These are phyloP conservation scores for Emys orbicularis DNA, from an alignment of 2,797 vertebrate genomes.

Conservation along the genomic window DNA sequence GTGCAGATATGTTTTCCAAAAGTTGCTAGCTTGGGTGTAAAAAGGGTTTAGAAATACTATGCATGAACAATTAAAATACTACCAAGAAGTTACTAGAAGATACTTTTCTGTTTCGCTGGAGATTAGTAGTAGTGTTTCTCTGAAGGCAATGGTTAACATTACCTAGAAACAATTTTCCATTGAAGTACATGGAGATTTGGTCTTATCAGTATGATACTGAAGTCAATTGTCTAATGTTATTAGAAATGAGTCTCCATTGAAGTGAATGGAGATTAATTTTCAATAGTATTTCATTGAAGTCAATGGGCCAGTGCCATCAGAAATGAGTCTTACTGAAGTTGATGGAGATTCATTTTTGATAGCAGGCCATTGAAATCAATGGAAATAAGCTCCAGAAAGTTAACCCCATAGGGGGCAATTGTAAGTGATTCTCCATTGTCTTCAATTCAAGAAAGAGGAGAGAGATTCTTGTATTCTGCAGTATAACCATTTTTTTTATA, in stretches of 20 bases:
- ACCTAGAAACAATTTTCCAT: slow-evolving; percentile 36
- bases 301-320: slow-evolving; percentile 24
- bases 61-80: not conserved
- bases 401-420: slow-evolving; percentile 6
- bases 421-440: not conserved
- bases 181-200: slow-evolving; percentile 11
- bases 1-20: not conserved
- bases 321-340: slow-evolving; percentile 21
- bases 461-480: not conserved
- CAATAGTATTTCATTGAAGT: slow-evolving; percentile 50
- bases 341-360: slow-evolving; percentile 40
- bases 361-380: slow-evolving; percentile 24
- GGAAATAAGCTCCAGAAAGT: slow-evolving; percentile 2
- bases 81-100: not conserved
- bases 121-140: not conserved
- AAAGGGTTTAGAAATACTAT: not conserved
- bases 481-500: not conserved
- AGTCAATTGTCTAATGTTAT: slow-evolving; percentile 8
- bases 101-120: not conserved
- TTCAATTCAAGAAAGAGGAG: not conserved
- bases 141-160: not conserved
- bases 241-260: slow-evolving; percentile 15
- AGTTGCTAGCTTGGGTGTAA: accelerated
- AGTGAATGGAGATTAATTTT: slow-evolving; percentile 41
- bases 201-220: slow-evolving; percentile 3